Evolutionary conservation across 2,797 vertebrate species (phyloP), one percentile per base, ranked within the genome.

Genomic region (Emydoidea blandingii): DNA sequence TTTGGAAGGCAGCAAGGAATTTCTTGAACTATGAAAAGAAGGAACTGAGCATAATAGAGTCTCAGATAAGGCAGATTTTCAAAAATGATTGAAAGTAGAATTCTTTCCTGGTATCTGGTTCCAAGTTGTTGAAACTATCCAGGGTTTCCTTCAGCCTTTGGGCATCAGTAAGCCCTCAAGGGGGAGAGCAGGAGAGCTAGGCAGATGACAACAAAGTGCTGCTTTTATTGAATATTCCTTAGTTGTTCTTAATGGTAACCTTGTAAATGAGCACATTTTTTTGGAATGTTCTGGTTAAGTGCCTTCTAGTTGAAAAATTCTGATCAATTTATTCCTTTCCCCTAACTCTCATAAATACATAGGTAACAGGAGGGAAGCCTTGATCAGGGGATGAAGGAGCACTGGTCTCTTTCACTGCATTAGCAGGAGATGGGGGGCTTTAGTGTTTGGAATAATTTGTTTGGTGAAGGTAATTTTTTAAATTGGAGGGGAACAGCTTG

Each of bases 11-110:
- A 0, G 82, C 0, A 0, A 93, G 94, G 95, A 96, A 94, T 97
- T 97, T 97, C 94, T 94, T 95, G 93, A 94, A 65, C 79, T 95
- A 56, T 21, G 90, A 96, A 96, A 97, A 87, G 92, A 93, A 89
- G 88, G 80, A 52, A 2, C 86, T 95, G 80, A 87, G 82, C 90
- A 88, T 86, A 18, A 59, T 72, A 92, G 90, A 93, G 84, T 95
- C 0, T 0, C 54, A 96, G 93, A 97, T 96, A 96, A 95, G 94
- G 87, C 90, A 86, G 53, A 50, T 93, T 74, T 87, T 86, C 87
- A 84, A 92, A 91, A 96, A 87, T 31, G 5, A 78, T 44, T 91
- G 83, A 65, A 94, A 96, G 86, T 95, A 52, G 80, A 96, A 88
- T 94, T 96, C 44, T 90, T 94, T 88, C 94, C 65, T 91, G 78